A percentile compares a stretch with the other conserved stretches of the same genome.
phyloP scores from a whole-genome alignment of 2,888 invertebrate species.

The Dryadula phaetusa region DNA sequence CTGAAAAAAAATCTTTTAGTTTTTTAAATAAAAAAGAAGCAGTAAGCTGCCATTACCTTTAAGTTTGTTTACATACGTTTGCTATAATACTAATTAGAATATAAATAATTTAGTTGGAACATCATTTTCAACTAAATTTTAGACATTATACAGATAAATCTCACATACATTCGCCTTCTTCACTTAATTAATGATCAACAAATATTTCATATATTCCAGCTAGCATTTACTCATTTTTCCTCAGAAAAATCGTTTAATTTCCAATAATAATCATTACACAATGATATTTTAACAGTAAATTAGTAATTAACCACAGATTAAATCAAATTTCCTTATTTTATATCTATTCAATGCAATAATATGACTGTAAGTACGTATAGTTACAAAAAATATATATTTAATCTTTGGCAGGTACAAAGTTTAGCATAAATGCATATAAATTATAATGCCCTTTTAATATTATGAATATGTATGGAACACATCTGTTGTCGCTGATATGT shows the following conservation, averaged over 20 bases:
- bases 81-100: no score
- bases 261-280: background rate
- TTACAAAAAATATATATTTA: conserved; percentile 23
- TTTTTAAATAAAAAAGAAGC: background rate
- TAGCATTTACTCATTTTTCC: background rate
- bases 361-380: conserved; percentile 27
- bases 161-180: no score
- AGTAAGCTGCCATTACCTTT: background rate
- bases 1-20: background rate
- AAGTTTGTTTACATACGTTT: no score
- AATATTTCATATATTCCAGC: no score
- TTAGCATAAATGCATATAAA: conserved; percentile 21
- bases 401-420: conserved; percentile 36
- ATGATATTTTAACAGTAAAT: background rate
- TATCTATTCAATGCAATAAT: conserved; percentile 14
- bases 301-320: background rate
- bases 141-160: no score
- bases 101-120: no score
- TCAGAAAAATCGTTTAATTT: background rate
- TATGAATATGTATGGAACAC: conserved; percentile 44
- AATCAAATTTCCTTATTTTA: background rate
- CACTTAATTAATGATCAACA: no score
- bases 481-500: conserved; percentile 44
- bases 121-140: no score
- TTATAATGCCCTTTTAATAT: conserved; percentile 23